A percentile compares a stretch with the other conserved stretches of the same genome.
phyloP scores from a whole-genome alignment of 2,888 invertebrate genomes.

The Sesia bembeciformis region DNA sequence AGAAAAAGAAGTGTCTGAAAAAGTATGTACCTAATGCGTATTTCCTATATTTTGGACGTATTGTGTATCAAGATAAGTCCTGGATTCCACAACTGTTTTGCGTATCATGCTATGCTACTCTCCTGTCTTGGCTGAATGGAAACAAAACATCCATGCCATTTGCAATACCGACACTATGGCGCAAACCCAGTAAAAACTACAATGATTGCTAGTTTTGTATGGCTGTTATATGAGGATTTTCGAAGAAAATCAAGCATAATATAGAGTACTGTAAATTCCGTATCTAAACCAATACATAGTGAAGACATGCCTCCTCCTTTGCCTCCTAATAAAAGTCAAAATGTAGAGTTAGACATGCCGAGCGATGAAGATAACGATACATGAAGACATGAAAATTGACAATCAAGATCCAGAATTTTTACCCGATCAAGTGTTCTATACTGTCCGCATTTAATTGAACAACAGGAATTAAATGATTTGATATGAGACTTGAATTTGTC shows the following conservation, averaged over 20 bases:
- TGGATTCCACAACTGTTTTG: neutral
- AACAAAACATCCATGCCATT: neutral
- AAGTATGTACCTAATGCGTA: neutral
- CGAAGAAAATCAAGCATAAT: neutral
- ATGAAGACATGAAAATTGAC: too few species aligned
- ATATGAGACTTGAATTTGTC: neutral
- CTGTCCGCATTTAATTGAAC: neutral
- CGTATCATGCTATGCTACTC: neutral
- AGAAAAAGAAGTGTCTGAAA: neutral
- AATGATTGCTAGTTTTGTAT: neutral
- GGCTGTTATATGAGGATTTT: neutral
- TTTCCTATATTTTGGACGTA: neutral
- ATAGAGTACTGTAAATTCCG: neutral
- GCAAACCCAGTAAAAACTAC: neutral
- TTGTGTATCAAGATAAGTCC: neutral
- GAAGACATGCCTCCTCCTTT: neutral
- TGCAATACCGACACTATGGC: neutral
- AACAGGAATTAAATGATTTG: neutral
- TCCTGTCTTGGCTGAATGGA: neutral
- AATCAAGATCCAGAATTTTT: neutral
- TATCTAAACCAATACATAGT: neutral
- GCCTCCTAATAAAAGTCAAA: neutral
- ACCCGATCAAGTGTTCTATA: neutral
- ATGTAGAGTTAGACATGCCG: neutral
- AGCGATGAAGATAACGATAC: neutral